A percentile compares a stretch with the other conserved stretches of the same genome.
phyloP scores from a whole-genome alignment of 2,113 vertebrate species.

The Salvator merianae region DNA sequence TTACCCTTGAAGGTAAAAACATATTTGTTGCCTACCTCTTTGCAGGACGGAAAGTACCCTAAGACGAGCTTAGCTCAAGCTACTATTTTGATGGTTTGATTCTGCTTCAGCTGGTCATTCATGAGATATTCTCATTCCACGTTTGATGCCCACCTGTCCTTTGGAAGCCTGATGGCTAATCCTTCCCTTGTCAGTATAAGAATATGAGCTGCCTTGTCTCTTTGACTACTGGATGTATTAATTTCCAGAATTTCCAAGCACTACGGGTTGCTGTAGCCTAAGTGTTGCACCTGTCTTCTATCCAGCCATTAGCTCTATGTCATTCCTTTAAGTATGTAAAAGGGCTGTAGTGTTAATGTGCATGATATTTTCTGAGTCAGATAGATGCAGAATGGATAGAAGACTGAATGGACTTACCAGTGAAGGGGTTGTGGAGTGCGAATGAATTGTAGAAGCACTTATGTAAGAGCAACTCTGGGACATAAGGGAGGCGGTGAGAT shows the following conservation, averaged over 20 bases:
- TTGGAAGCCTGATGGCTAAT: constrained; percentile 12
- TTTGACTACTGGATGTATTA: neutral
- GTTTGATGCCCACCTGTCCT: constrained; percentile 35
- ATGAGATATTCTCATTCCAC: constrained; percentile 1
- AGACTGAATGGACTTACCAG: neutral
- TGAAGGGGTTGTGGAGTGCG: neutral
- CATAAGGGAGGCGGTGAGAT: neutral
- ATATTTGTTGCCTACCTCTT: neutral
- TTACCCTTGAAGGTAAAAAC: neutral
- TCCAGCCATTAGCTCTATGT: neutral
- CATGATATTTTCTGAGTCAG: neutral
- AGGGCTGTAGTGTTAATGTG: constrained; percentile 9
- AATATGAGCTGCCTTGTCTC: neutral
- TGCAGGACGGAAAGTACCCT: neutral
- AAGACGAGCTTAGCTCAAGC: neutral
- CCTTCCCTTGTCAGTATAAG: neutral
- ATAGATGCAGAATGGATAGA: constrained; percentile 1
- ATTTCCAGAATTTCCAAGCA: constrained; percentile 22
- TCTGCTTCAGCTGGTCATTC: neutral
- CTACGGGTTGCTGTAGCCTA: neutral
- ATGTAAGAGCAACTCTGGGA: neutral
- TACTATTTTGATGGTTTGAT: accelerated
- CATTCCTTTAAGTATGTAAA: neutral
- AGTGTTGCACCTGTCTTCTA: constrained; percentile 7
- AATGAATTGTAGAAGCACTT: neutral